phyloP scores from a whole-genome alignment of 2,888 invertebrate genomes.

The Thymelicus acteon region DNA sequence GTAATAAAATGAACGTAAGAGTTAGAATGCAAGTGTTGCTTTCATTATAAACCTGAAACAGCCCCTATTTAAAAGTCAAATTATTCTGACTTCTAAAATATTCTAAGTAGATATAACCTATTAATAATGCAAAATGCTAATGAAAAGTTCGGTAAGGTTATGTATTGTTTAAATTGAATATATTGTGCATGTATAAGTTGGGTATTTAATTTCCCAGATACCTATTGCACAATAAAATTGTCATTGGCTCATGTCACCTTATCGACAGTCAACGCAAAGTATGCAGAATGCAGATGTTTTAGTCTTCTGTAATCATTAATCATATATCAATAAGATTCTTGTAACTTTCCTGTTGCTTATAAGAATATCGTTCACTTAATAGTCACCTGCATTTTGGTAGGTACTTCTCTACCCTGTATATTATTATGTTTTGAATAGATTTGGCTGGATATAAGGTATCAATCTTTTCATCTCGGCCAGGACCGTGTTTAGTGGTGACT shows the following conservation, averaged over 20 bases:
- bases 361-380: not conserved
- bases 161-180: not conserved
- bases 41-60: not conserved
- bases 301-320: not conserved
- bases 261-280: not conserved
- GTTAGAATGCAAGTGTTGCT: not conserved
- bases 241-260: not conserved
- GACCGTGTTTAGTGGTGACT: slow-evolving; percentile 16
- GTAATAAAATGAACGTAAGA: too few relatives aligned
- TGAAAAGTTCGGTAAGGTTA: slow-evolving; percentile 2
- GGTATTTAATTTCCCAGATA: not conserved
- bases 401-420: not conserved
- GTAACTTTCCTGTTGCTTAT: slow-evolving; percentile 8
- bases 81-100: not conserved
- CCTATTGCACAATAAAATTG: not conserved
- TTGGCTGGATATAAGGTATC: slow-evolving; percentile 19
- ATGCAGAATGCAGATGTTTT: too few relatives aligned
- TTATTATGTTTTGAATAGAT: slow-evolving; percentile 20
- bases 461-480: slow-evolving; percentile 37
- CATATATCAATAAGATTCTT: not conserved
- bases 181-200: too few relatives aligned
- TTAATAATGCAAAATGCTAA: slow-evolving; percentile 4
- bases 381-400: not conserved
- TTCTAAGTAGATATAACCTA: not conserved
- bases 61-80: not conserved